A percentile compares a stretch with the other conserved stretches of the same genome.
Conservation (phyloP, 1,140 invertebrate species). For the Brachionus koreanus region DNA sequence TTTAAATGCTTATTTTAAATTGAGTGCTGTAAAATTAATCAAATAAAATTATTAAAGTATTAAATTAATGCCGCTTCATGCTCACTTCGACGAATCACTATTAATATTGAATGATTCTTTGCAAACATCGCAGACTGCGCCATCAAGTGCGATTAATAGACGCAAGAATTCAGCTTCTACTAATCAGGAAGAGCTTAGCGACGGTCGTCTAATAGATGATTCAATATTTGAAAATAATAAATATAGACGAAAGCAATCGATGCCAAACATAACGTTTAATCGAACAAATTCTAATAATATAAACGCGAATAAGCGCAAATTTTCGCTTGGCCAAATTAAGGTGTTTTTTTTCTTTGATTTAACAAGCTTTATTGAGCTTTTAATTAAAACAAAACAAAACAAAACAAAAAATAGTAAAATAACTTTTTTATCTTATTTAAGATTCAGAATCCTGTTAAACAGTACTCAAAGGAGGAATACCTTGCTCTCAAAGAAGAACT, state of each 20-base stretch:
- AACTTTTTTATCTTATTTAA: not conserved
- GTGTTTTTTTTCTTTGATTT: not conserved
- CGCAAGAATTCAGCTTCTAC: slow-evolving; percentile 2
- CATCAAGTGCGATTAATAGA: not conserved
- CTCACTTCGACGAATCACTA: slow-evolving; percentile 3
- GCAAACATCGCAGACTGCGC: not conserved
- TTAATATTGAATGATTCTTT: not conserved
- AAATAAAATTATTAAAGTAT: slow-evolving; percentile 18
- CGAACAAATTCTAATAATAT: not conserved
- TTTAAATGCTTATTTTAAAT: not conserved
- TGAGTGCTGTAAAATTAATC: not conserved
- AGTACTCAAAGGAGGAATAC: slow-evolving; percentile 43
- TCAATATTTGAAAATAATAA: not conserved
- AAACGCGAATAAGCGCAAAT: not conserved
- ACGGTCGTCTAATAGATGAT: not conserved
- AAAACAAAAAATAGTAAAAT: too few species aligned
- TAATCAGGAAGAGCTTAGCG: not conserved
- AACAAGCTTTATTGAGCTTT: not conserved
- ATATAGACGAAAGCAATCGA: slow-evolving; percentile 18
- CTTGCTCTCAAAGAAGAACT: slow-evolving; percentile 31
- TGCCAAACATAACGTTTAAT: slow-evolving; percentile 24
- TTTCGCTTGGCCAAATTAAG: slow-evolving; percentile 10
- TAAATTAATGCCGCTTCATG: slow-evolving; percentile 16
- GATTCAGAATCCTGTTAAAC: not conserved
- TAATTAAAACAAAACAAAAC: not conserved